Conservation (phyloP, 2,888 invertebrate species). For the Polietes domitor region DNA sequence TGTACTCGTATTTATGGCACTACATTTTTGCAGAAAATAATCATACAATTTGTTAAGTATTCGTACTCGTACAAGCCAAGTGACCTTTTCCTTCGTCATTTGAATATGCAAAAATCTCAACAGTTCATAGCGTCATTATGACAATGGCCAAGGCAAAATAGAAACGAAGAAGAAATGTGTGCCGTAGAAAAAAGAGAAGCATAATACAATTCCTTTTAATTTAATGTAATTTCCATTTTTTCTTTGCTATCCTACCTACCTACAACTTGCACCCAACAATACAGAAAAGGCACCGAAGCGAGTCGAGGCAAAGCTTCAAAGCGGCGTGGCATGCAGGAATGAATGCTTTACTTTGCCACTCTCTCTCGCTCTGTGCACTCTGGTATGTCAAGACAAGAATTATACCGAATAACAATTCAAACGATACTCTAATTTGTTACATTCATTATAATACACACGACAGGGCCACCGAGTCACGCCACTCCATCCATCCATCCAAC, state of each 20-base stretch:
- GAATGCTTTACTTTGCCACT: conserved; percentile 22
- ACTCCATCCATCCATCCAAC: neutral
- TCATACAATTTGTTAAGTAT: conserved; percentile 8
- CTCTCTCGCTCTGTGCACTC: neutral
- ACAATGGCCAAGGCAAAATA: neutral
- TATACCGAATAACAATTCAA: conserved; percentile 63
- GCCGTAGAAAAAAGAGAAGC: neutral
- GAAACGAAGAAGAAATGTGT: neutral
- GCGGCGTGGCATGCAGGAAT: neutral
- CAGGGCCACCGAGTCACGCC: neutral
- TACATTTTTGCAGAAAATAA: no score
- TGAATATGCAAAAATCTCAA: conserved; percentile 33
- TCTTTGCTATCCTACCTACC: no score
- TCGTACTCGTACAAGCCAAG: neutral
- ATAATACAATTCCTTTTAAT: conserved; percentile 36
- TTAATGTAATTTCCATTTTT: conserved; percentile 37
- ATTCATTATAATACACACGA: conserved; percentile 53
- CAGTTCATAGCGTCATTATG: neutral
- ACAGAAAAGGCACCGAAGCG: neutral
- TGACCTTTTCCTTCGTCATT: conserved; percentile 15
- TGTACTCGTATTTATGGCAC: no score
- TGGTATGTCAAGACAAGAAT: conserved; percentile 46
- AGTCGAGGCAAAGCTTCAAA: neutral
- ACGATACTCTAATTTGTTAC: conserved; percentile 65
- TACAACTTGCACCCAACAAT: neutral